Conservation (phyloP, 1,140 invertebrate genomes). For the Prorops nasuta region DNA sequence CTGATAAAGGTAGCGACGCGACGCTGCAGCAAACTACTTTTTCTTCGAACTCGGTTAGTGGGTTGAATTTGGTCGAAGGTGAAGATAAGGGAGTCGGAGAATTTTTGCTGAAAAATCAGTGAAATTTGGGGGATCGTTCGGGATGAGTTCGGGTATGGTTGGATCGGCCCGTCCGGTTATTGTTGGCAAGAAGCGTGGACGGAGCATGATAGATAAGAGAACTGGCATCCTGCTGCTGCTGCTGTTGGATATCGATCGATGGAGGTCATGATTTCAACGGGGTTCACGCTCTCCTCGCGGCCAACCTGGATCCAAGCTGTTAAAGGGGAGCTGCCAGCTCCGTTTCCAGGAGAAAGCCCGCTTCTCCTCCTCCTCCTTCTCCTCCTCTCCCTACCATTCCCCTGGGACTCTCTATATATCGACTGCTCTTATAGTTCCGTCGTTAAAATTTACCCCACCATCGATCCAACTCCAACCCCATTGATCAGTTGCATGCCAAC, state of each 20-base stretch:
- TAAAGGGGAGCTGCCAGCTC: too few species aligned
- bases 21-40: too few species aligned
- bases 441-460: too few species aligned
- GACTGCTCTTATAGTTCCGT: too few species aligned
- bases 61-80: constrained; percentile 17
- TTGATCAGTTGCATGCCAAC: too few species aligned
- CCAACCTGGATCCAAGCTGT: too few species aligned
- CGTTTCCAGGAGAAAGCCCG: neutral
- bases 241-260: constrained; percentile 14
- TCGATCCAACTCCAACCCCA: constrained; percentile 2
- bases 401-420: too few species aligned
- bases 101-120: constrained; percentile 9
- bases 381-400: neutral
- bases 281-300: neutral
- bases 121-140: neutral
- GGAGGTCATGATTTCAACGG: neutral
- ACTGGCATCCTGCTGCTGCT: neutral
- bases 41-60: constrained; percentile 31
- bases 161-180: constrained; percentile 23
- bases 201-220: constrained; percentile 34
- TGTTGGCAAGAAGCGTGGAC: constrained; percentile 23
- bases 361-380: neutral
- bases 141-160: constrained; percentile 15
- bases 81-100: neutral
- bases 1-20: too few species aligned